Conservation (phyloP, 2,113 vertebrate species). For the Aptenodytes patagonicus region DNA sequence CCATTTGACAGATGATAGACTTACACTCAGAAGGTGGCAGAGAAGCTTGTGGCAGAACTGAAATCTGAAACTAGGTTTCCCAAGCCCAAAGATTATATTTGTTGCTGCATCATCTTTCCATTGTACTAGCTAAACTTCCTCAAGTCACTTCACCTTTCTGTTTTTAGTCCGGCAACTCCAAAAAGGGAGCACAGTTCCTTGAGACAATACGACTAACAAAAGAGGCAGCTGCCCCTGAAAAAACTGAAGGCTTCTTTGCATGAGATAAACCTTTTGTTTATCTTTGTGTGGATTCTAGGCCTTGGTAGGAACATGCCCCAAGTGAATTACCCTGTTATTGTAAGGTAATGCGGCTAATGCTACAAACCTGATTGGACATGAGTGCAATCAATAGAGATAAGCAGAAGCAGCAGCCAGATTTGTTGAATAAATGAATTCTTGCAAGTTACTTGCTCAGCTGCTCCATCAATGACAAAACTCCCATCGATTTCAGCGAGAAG, state of each 20-base stretch:
- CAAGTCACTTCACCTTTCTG: not conserved
- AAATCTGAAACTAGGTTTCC: not conserved
- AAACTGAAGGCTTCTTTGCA: not conserved
- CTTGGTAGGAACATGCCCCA: conserved; percentile 19
- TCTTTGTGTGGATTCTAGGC: not conserved
- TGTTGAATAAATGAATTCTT: conserved; percentile 65
- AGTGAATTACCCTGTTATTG: conserved; percentile 40
- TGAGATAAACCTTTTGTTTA: not conserved
- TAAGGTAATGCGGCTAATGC: conserved; percentile 27
- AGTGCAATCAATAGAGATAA: conserved; percentile 54
- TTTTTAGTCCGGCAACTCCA: not conserved
- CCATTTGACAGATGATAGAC: not conserved
- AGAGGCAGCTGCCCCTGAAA: not conserved
- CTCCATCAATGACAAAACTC: conserved; percentile 56
- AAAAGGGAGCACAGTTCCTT: not conserved
- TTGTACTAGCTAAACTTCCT: not conserved
- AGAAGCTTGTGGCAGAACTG: not conserved
- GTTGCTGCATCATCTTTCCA: not conserved
- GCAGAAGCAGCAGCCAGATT: conserved; percentile 54
- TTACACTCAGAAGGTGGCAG: not conserved
- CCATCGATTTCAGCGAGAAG: conserved; percentile 35
- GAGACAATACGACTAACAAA: not conserved
- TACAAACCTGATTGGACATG: conserved; percentile 47
- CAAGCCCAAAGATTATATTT: not conserved
- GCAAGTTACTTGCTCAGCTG: conserved; percentile 43